Evolutionary conservation across 2,113 vertebrate species (phyloP).

Genomic region (Marmota monax): DNA sequence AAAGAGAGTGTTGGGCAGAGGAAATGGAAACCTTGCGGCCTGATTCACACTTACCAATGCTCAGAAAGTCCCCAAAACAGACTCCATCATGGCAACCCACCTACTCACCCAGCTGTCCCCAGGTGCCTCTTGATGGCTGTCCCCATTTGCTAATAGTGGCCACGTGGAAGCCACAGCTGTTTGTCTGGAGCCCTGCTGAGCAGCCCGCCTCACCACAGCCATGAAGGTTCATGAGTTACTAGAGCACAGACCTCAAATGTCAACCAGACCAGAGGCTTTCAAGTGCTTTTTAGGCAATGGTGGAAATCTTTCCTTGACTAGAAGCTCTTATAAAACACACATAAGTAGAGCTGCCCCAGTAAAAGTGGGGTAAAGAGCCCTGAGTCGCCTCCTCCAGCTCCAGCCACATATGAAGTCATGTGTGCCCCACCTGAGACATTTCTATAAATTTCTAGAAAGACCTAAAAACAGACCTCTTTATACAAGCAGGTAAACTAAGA

Average conservation of each 20-base stretch:
- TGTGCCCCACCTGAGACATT: background rate
- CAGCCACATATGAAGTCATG: background rate
- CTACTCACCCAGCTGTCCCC: background rate
- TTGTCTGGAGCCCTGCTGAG: rapidly evolving
- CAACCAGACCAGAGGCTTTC: background rate
- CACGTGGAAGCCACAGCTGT: background rate
- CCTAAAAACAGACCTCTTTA: background rate
- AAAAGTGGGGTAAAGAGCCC: background rate
- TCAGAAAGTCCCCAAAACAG: conserved; percentile 78
- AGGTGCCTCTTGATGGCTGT: background rate
- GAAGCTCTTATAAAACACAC: background rate
- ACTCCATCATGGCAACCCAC: background rate
- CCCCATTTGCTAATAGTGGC: background rate
- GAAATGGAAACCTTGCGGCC: conserved; percentile 70
- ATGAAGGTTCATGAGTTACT: background rate
- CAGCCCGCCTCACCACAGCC: background rate
- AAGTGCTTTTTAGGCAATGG: background rate
- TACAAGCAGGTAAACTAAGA: background rate
- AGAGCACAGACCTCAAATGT: background rate
- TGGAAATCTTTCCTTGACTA: background rate
- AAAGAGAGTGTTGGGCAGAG: conserved; percentile 49
- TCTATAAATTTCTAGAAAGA: background rate
- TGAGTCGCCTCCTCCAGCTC: too few relatives aligned
- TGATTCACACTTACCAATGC: conserved; percentile 75
- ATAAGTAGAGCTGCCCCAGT: background rate